phyloP scores from a whole-genome alignment of 2,888 invertebrate species.

The Microctonus brassicae region DNA sequence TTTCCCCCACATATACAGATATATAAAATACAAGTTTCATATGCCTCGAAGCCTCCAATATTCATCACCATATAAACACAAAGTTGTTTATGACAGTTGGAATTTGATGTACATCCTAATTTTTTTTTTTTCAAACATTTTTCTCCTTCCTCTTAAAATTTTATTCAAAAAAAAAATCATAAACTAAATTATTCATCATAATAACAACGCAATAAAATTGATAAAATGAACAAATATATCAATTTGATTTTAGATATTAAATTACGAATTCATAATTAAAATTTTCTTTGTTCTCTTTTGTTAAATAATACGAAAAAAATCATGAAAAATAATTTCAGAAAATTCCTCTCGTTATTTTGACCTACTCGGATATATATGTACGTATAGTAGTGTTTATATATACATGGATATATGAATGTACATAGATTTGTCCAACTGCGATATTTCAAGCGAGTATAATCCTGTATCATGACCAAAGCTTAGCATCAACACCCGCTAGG shows the following conservation, averaged over 20 bases:
- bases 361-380: neutral
- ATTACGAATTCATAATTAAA: too few relatives aligned
- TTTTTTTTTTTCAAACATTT: neutral
- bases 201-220: neutral
- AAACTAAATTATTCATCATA: too few relatives aligned
- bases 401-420: neutral
- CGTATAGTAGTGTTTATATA: neutral
- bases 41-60: neutral
- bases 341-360: neutral
- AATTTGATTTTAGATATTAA: too few relatives aligned
- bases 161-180: too few relatives aligned
- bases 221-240: neutral
- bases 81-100: neutral
- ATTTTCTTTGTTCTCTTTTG: too few relatives aligned
- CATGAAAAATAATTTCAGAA: too few relatives aligned
- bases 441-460: slow-evolving; percentile 65
- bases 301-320: too few relatives aligned
- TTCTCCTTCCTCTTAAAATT: neutral
- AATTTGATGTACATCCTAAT: slow-evolving; percentile 1
- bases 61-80: neutral
- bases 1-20: too few relatives aligned
- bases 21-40: neutral
- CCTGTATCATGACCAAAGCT: slow-evolving; percentile 63
- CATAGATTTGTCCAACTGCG: slow-evolving; percentile 33
- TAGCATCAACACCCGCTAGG: slow-evolving; percentile 60